Evolutionary conservation across 2,113 vertebrate species (phyloP).

Genomic region (Cairina moschata): DNA sequence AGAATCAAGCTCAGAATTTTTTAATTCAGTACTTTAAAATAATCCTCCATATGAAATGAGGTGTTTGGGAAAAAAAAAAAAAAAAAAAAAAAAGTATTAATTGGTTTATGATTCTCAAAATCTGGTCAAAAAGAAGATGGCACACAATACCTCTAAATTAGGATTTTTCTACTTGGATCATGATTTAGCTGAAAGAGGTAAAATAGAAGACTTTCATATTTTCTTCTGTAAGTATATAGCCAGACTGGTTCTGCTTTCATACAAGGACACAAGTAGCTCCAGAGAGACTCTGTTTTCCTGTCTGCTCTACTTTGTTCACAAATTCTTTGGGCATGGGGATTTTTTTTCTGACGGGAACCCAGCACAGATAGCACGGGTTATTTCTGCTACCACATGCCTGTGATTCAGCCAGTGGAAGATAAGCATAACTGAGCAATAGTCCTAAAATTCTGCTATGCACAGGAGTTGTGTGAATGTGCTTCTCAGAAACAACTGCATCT

Average conservation of each 20-base stretch:
- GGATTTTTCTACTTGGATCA: not conserved
- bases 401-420: not conserved
- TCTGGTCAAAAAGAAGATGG: not conserved
- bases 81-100: not conserved
- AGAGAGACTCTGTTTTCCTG: not conserved
- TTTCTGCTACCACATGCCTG: not conserved
- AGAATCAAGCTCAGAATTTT: not conserved
- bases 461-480: not conserved
- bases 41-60: not conserved
- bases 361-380: not conserved
- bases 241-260: not conserved
- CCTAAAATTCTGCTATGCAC: not conserved
- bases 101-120: not conserved
- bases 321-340: not conserved
- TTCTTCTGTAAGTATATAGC: not conserved
- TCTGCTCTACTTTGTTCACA: not conserved
- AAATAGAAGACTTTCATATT: not conserved
- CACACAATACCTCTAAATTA: not conserved
- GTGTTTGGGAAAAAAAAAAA: not conserved
- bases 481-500: not conserved
- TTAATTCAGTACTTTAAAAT: not conserved
- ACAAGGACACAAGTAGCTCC: not conserved
- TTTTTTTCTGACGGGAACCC: not conserved
- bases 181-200: not conserved
- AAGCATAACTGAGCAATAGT: rapidly evolving